Base-by-base conservation (phyloP, 2,113 vertebrate species). In the Probosciger aterrimus region DNA sequence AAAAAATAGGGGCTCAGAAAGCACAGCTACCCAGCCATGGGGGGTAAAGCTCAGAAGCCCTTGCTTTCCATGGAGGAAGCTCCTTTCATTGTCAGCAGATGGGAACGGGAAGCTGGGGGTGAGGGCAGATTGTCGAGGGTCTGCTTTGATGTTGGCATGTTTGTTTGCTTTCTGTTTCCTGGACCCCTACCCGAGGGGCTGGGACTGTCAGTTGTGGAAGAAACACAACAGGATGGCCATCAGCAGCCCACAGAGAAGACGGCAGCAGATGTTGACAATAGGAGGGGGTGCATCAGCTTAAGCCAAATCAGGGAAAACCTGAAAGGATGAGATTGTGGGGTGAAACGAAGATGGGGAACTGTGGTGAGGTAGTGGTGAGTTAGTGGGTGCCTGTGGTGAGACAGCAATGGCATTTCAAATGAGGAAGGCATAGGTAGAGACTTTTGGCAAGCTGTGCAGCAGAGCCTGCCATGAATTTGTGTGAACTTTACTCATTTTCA, bases 161-260 rank as follows among this genome's bases (percentile, higher is more conserved):
- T 76, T 90, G 64, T 90, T 96, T 88, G 39, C 77, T 78, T 86
- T 74, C 62, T 91, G 43, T 52, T 96, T 95, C 86, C 86, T 85
- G 86, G 57, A 73, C 27, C 65, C 88, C 77, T n/a, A 20, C 14
- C 15, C 1, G 0, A 71, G 59, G 60, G 52, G 33, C 39, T 87
- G 74, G 74, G 47, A 9, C 52, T 0, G 0, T 73, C 82, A 79
- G 43, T 5, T 85, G 52, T 50, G 67, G 47, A 60, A 92, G 87
- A 78, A 90, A 69, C 57, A 76, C 65, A 82, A 79, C 47, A 85
- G 78, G 92, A 94, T 73, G 52, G 65, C 43, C 1, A 0, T 28
- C 78, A 93, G 82, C 65, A 87, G 83, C 55, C 81, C 0, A 3
- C 81, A 95, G 77, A 53, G 68, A 78, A 71, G 41, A 74, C 0